phyloP scores from a whole-genome alignment of 2,888 invertebrate species.

The Ochlodes sylvanus region DNA sequence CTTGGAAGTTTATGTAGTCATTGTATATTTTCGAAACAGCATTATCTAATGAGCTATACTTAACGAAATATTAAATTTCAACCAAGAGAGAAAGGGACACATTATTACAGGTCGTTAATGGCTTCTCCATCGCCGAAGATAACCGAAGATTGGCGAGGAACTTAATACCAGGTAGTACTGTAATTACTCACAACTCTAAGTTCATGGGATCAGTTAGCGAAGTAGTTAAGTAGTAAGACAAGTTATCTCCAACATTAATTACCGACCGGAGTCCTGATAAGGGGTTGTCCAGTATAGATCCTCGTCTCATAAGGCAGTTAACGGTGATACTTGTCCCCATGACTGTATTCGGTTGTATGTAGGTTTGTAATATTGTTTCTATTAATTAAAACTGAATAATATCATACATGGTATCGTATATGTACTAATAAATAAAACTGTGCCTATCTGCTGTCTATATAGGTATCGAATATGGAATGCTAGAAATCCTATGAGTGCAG shows the following conservation, averaged over 20 bases:
- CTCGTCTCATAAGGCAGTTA: conserved; percentile 16
- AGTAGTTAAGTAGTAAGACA: conserved; percentile 18
- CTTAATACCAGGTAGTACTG: background rate
- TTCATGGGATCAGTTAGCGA: conserved; percentile 12
- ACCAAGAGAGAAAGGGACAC: no score
- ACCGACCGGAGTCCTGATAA: conserved; percentile 20
- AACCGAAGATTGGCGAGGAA: background rate
- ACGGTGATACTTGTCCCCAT: conserved; percentile 16
- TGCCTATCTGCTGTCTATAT: no score
- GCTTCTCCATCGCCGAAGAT: background rate
- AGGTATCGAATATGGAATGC: no score
- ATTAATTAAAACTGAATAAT: conserved; percentile 6
- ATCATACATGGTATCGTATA: background rate
- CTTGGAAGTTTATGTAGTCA: no score
- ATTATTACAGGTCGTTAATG: no score
- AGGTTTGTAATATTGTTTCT: conserved; percentile 12
- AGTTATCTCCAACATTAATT: conserved; percentile 33
- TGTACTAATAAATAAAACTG: background rate
- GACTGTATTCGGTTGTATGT: conserved; percentile 10
- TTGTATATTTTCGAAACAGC: no score
- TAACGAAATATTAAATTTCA: no score
- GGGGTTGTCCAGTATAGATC: conserved; percentile 20
- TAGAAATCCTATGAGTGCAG: no score
- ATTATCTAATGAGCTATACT: no score
- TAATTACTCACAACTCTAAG: conserved; percentile 2